Evolutionary conservation across 2,113 vertebrate genomes (phyloP), one percentile per base, ranked within the genome.

Genomic region (Ptilonorhynchus violaceus): DNA sequence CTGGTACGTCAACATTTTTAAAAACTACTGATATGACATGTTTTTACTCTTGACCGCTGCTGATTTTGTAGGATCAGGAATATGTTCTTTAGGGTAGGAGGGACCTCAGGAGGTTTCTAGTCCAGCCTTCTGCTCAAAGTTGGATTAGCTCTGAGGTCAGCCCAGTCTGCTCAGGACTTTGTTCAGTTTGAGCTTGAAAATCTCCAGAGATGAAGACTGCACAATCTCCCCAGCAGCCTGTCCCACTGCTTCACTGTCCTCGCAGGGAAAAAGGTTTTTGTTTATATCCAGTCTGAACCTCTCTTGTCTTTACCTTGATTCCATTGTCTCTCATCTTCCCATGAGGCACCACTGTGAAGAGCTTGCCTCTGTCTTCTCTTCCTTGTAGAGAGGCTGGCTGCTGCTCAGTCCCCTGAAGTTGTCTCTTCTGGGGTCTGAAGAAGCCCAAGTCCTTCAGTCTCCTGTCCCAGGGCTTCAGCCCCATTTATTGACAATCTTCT

Each of bases 401-500:
- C 25, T 56, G 2, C 15, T 58, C 56, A 22, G 11, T 44, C 0
- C 24, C 31, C 22, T 33, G 27, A 49, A n/a, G 5, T 0, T 66
- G 2, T 50, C 33, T 69, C 35, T 69, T 66, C 27, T 56, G 18
- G 5, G 7, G 7, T 4, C 33, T 62, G 69, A 78, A 56, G 27
- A 58, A 67, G 15, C 31, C 41, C 56, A 58, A 10, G 14, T 42
- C 5, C 33, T 27, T 60, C 70, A 41, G 11, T 3, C 8, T 55
- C 44, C n/a, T n/a, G 35, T n/a, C 17, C 13, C 2, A 64, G 35
- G 9, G 13, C 42, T 59, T 46, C 67, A 60, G 4, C 11, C 11
- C n/a, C 13, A 14, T 18, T 46, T 14, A 21, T 6, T 4, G 12
- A 39, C 2, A 1, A 9, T 60, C 7, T 13, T 55, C 23, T 2